Conservation (phyloP, 2,113 vertebrate genomes). For the Sarotherodon lohbergeri region DNA sequence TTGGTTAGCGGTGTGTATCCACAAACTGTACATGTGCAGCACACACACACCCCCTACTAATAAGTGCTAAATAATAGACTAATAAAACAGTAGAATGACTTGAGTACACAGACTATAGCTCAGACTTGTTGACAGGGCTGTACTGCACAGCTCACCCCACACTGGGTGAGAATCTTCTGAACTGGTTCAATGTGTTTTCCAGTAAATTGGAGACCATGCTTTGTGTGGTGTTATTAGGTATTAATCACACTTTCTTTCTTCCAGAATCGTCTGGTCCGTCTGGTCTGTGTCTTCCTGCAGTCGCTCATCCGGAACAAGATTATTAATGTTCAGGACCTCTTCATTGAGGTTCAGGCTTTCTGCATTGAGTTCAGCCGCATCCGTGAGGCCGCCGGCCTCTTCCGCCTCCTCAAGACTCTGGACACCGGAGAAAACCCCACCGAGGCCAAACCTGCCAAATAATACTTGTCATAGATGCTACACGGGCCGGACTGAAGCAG, state of each 20-base stretch:
- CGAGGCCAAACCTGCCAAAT: slow-evolving; percentile 85
- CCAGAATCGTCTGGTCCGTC: slow-evolving; percentile 95
- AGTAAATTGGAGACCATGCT: background rate
- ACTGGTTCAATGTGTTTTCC: background rate
- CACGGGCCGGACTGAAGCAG: background rate
- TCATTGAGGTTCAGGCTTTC: slow-evolving; percentile 98
- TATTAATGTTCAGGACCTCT: slow-evolving; percentile 98
- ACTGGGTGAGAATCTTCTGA: background rate
- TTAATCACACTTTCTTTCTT: background rate
- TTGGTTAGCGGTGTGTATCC: no score
- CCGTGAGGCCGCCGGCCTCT: slow-evolving; percentile 93
- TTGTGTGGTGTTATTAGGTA: background rate
- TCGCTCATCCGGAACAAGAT: slow-evolving; percentile 98
- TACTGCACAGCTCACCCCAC: background rate
- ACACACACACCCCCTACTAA: background rate
- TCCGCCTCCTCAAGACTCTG: slow-evolving; percentile 92
- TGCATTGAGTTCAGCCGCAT: slow-evolving; percentile 99
- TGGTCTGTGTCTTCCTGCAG: slow-evolving; percentile 98
- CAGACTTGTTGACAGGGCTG: background rate
- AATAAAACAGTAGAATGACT: background rate
- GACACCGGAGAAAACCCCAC: slow-evolving; percentile 89
- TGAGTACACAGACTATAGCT: background rate
- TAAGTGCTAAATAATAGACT: background rate
- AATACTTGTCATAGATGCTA: background rate
- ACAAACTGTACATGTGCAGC: background rate